These are phyloP conservation scores for Hermaeophaga mercurialis DNA, from an alignment of 2,888 invertebrate genomes.

Conservation along the genomic window DNA sequence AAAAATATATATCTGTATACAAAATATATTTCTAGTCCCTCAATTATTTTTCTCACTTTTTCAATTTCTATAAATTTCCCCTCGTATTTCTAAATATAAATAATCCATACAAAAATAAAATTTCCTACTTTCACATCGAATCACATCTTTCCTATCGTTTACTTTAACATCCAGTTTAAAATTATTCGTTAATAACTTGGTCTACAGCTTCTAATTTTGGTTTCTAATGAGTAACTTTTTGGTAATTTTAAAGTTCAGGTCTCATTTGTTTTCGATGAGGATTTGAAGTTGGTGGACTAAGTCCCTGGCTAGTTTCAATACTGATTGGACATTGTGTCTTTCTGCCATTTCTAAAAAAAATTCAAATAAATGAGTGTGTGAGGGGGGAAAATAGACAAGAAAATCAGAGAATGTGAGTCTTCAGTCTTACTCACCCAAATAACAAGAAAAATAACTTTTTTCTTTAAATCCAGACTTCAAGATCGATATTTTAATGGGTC, in stretches of 20 bases:
- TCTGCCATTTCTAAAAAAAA: slow-evolving; percentile 91
- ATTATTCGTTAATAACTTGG: not conserved
- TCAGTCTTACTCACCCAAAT: too few relatives aligned
- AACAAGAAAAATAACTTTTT: too few relatives aligned
- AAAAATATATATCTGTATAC: too few relatives aligned
- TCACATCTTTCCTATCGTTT: slow-evolving; percentile 10
- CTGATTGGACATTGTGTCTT: slow-evolving; percentile 83
- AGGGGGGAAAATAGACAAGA: too few relatives aligned
- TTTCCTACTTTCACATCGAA: slow-evolving; percentile 15
- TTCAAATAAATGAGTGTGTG: too few relatives aligned
- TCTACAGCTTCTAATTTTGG: not conserved
- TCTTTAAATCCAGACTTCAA: too few relatives aligned
- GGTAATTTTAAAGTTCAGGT: not conserved
- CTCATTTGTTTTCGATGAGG: slow-evolving; percentile 86
- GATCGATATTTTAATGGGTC: too few relatives aligned
- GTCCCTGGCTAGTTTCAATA: slow-evolving; percentile 82
- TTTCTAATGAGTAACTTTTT: not conserved
- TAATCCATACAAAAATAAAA: not conserved
- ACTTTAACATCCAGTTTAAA: not conserved
- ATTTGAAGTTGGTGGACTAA: slow-evolving; percentile 88
- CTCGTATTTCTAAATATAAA: too few relatives aligned
- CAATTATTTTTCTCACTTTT: not conserved
- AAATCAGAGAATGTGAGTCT: too few relatives aligned
- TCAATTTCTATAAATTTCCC: not conserved
- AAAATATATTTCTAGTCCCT: too few relatives aligned